phyloP scores from a whole-genome alignment of 23 tunicate species.

The Phallusia fumigata region DNA sequence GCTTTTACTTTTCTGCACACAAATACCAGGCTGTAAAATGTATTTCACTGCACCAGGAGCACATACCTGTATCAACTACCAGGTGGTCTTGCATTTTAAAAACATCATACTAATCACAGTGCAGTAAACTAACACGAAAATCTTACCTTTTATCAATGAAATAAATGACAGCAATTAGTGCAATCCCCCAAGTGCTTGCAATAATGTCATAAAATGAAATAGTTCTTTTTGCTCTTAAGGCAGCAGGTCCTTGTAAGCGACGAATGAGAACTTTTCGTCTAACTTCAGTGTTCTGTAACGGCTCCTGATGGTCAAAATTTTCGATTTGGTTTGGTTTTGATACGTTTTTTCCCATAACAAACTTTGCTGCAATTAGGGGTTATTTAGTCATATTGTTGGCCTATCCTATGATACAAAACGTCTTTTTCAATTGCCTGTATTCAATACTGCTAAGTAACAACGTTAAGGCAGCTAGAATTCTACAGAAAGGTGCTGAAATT shows the following conservation, averaged over 20 bases:
- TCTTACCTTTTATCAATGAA: not conserved
- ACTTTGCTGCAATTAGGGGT: not conserved
- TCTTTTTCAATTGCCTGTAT: too few relatives aligned
- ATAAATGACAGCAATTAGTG: not conserved
- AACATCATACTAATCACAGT: too few relatives aligned
- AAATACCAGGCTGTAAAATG: too few relatives aligned
- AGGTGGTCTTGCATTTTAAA: too few relatives aligned
- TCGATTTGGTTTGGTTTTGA: conserved; percentile 16
- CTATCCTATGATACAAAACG: too few relatives aligned
- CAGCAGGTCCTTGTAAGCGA: conserved; percentile 27
- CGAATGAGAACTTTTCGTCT: conserved; percentile 30
- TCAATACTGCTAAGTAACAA: too few relatives aligned
- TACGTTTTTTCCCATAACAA: conserved; percentile 17
- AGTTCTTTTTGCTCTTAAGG: not conserved
- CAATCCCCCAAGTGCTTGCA: not conserved
- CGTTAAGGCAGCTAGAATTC: too few relatives aligned
- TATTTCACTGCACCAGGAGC: too few relatives aligned
- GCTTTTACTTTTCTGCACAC: too few relatives aligned
- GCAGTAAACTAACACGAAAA: not conserved
- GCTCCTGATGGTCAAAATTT: conserved; percentile 2
- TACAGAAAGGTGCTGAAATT: too few relatives aligned
- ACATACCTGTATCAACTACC: too few relatives aligned
- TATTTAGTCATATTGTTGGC: too few relatives aligned
- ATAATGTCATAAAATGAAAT: not conserved
- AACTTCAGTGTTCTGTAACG: conserved; percentile 14